Evolutionary conservation across 2,113 vertebrate species (phyloP), one percentile per base, ranked within the genome.

Genomic region (Salvelinus alpinus): DNA sequence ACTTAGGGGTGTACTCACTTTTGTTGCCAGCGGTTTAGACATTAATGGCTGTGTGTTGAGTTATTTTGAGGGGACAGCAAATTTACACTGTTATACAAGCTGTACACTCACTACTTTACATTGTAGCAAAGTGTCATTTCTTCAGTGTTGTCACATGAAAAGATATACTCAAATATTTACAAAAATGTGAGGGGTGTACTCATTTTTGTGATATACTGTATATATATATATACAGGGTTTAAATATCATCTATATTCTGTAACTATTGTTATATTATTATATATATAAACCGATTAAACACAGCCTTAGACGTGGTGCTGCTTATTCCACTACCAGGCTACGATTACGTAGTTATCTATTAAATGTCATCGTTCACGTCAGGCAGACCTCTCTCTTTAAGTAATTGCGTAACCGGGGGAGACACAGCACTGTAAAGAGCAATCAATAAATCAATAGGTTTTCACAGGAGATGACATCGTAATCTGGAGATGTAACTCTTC

Each of bases 391-490:
- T 57, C 29, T 75, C 68, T 74, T 54, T 66, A 84, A 76, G 44
- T 81, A 7, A 67, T 66, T 71, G 11, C 48, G 31, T 67, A 51
- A 79, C 66, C 70, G 74, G 57, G 54, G 54, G 38, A 85, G 47
- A 82, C 64, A 60, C 9, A 14, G 14, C 71, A 69, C 71, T 67
- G 68, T 64, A 62, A 78, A 57, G 38, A 59, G 8, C 20, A 12
- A 60, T 80, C 79, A 79, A 73, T 77, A 73, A 75, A 64, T 85
- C 83, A 79, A 80, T 84, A 83, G 65, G 78, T 80, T 64, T 62
- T 34, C 51, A 68, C 12, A 59, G 57, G 29, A 78, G 69, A 59
- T 48, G 54, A 64, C 44, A 34, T 27, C 7, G 38, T 64, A 64
- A 51, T 65, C 34, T 22, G 51, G 34, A 48, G n/a, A 78, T 62